Percentiles rank a stretch among this genome's conserved stretches.
Evolutionary conservation across 2,113 vertebrate species (phyloP).

Genomic region (Ceyx melanurus): DNA sequence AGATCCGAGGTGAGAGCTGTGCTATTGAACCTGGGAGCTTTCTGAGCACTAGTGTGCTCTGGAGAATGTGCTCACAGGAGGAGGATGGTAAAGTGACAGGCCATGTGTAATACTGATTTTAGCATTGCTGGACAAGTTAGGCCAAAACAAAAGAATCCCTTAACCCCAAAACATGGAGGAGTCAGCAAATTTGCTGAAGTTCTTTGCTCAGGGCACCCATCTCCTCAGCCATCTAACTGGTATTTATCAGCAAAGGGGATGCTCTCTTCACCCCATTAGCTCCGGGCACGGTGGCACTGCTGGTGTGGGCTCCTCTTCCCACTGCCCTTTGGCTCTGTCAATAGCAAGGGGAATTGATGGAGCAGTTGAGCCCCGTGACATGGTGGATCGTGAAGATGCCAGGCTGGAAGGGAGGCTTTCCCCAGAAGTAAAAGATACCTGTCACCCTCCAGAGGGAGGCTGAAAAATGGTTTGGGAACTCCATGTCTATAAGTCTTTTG

Average conservation of each 20-base stretch:
- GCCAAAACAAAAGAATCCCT: neutral
- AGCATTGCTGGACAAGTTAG: neutral
- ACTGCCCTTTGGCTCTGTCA: neutral
- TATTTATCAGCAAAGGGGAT: neutral
- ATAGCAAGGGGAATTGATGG: neutral
- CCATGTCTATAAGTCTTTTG: neutral
- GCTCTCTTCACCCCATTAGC: neutral
- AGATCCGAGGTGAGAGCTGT: neutral
- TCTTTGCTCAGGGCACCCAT: neutral
- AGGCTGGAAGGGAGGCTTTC: neutral
- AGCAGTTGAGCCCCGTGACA: neutral
- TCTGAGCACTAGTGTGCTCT: neutral
- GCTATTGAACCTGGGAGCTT: neutral
- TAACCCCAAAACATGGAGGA: neutral
- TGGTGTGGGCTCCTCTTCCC: neutral
- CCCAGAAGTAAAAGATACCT: neutral
- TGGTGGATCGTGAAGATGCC: neutral
- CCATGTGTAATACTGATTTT: neutral
- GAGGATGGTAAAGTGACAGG: neutral
- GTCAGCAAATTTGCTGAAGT: neutral
- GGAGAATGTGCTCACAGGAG: neutral
- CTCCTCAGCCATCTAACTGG: neutral
- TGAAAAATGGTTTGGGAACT: slow-evolving; percentile 50
- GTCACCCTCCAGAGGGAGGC: neutral
- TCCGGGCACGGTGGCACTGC: neutral